phyloP scores from a whole-genome alignment of 2,888 invertebrate species.

The Microctonus brassicae region DNA sequence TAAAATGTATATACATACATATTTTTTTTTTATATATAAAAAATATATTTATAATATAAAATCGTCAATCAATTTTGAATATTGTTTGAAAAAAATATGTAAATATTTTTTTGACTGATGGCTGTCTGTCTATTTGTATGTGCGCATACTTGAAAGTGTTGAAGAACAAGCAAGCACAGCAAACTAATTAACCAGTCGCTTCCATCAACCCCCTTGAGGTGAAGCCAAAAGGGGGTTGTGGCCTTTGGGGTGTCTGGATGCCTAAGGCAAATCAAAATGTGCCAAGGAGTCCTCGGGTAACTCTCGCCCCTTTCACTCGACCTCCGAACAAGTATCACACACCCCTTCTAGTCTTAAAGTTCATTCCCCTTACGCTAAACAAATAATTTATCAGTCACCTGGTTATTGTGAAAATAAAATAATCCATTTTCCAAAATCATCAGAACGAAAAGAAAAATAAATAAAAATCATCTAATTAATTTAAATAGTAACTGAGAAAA shows the following conservation, averaged over 20 bases:
- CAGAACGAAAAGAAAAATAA: too few species aligned
- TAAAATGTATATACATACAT: too few species aligned
- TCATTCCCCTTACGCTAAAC: background rate
- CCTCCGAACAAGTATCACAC: background rate
- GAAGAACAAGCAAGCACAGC: background rate
- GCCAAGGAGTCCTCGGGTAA: slow-evolving; percentile 7
- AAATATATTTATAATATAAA: too few species aligned
- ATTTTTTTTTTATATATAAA: too few species aligned
- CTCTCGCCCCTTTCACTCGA: background rate
- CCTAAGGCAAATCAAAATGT: slow-evolving; percentile 7
- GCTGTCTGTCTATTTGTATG: background rate
- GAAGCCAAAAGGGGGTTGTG: background rate
- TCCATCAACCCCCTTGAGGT: background rate
- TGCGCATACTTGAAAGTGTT: background rate
- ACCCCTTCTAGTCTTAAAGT: too few species aligned
- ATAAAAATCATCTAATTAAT: too few species aligned
- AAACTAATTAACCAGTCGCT: background rate
- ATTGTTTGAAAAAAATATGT: background rate
- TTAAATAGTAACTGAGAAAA: too few species aligned
- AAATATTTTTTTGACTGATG: background rate
- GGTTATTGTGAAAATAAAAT: too few species aligned
- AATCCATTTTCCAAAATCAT: too few species aligned
- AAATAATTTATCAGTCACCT: background rate
- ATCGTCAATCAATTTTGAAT: background rate
- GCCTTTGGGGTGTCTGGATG: slow-evolving; percentile 2